phyloP scores from a whole-genome alignment of 1,140 invertebrate species.

The Paralvinella palmiformis region DNA sequence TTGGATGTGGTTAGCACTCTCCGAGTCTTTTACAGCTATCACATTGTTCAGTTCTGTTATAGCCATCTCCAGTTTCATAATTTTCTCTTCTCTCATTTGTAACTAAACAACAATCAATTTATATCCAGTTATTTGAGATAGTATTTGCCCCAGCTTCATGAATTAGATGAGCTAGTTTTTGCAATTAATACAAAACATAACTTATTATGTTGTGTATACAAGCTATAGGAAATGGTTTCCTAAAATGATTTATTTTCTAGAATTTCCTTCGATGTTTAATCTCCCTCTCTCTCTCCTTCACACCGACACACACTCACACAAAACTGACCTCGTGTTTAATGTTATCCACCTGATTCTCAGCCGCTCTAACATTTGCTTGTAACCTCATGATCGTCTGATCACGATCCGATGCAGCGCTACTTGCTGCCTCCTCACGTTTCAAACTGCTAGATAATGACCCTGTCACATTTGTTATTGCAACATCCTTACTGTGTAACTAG shows the following conservation, averaged over 20 bases:
- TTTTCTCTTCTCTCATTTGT: slow-evolving; percentile 26
- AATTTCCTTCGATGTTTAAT: too few species aligned
- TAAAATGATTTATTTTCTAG: too few species aligned
- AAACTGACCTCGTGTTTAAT: slow-evolving; percentile 30
- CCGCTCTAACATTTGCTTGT: slow-evolving; percentile 29
- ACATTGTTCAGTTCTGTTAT: slow-evolving; percentile 38
- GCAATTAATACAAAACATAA: too few species aligned
- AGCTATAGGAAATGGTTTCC: too few species aligned
- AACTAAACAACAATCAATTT: slow-evolving; percentile 6
- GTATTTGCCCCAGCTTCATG: too few species aligned
- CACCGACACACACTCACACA: too few species aligned
- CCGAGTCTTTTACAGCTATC: slow-evolving; percentile 33
- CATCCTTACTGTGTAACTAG: too few species aligned
- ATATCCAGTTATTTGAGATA: slow-evolving; percentile 9
- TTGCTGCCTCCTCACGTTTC: neutral
- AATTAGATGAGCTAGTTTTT: too few species aligned
- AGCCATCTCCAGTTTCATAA: slow-evolving; percentile 31
- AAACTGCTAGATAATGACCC: neutral
- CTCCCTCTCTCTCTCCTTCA: too few species aligned
- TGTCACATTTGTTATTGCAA: neutral
- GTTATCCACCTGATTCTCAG: slow-evolving; percentile 33
- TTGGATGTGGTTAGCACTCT: slow-evolving; percentile 32
- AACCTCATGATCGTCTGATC: slow-evolving; percentile 19
- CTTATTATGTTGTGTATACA: too few species aligned
- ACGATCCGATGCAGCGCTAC: neutral